Evolutionary conservation across 2,113 vertebrate genomes (phyloP).

Genomic region (Anoura caudifer): DNA sequence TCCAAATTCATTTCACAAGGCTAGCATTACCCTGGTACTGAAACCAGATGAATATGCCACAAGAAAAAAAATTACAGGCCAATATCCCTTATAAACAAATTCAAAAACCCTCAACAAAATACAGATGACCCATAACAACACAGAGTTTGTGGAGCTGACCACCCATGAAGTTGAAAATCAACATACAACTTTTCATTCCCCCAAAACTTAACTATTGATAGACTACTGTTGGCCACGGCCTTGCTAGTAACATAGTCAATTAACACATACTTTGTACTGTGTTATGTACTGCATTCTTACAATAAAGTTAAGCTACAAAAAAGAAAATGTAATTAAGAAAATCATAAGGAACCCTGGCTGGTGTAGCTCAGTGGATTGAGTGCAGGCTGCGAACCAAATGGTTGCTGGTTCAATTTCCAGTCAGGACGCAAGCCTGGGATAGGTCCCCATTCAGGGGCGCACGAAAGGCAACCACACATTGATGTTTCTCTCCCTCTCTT

Average conservation of each 20-base stretch:
- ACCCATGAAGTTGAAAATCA: neutral
- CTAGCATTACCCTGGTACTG: neutral
- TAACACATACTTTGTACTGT: neutral
- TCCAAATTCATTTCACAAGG: neutral
- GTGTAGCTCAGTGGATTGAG: too few species aligned
- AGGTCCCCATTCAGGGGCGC: too few species aligned
- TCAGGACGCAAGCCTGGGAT: too few species aligned
- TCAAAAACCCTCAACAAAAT: neutral
- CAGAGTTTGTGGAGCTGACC: neutral
- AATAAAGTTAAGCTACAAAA: neutral
- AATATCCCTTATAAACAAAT: neutral
- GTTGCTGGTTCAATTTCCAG: too few species aligned
- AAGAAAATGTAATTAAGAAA: neutral
- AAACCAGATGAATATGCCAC: neutral
- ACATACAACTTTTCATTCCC: neutral
- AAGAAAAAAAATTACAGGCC: neutral
- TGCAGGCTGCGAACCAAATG: too few species aligned
- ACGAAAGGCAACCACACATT: too few species aligned
- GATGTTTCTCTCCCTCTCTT: too few species aligned
- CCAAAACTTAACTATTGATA: neutral
- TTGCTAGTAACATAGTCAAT: neutral
- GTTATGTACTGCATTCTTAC: neutral
- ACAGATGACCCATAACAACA: neutral
- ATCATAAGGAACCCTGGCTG: neutral
- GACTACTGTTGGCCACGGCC: neutral